Evolutionary conservation across 2,113 vertebrate species (phyloP), one percentile per base, ranked within the genome.

Genomic region (Struthidea cinerea): DNA sequence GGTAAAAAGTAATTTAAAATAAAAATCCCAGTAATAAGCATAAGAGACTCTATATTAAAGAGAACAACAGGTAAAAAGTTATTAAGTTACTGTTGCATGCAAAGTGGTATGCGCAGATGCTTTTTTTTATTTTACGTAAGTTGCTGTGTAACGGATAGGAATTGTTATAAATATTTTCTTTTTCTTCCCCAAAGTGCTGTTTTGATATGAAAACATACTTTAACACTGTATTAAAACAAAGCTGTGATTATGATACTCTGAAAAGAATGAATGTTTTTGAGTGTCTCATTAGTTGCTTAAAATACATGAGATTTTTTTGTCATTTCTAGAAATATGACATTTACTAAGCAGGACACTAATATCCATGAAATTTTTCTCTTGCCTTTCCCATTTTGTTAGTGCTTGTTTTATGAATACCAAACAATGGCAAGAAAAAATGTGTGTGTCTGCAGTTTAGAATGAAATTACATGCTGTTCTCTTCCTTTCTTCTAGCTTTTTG

Each of bases 401-500:
- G 16, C 82, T 91, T 95, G 37, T 52, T 85, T 90, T 88, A 80
- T 26, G 10, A 97, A 85, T 94, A 42, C 39, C 53, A 55, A 78
- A 87, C 55, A 73, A 65, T 49, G 64, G 46, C 65, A 93, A 22
- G 83, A 84, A 93, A 97, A 94, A 86, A 87, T 55, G 60, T 60
- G 41, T 83, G 49, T 76, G 33, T 3, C 3, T 63, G 56, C 30
- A 64, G 18, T 78, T n/a, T 77, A 55, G 42, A 70, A 42, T 57
- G 26, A 77, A 71, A 32, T 74, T 47, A 37, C 21, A 57, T 18
- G 47, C 46, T 56, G 16, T 83, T 71, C 47, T 63, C 17, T 70
- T 73, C 27, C 30, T 26, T 87, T 81, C 35, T 79, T 70, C 67
- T 63, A 92, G 39, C 32, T 92, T 95, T 96, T 93, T 97, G 90